A percentile compares a stretch with the other conserved stretches of the same genome.
Evolutionary conservation across 1,140 invertebrate species (phyloP).

Genomic region (Drosophila albomicans): DNA sequence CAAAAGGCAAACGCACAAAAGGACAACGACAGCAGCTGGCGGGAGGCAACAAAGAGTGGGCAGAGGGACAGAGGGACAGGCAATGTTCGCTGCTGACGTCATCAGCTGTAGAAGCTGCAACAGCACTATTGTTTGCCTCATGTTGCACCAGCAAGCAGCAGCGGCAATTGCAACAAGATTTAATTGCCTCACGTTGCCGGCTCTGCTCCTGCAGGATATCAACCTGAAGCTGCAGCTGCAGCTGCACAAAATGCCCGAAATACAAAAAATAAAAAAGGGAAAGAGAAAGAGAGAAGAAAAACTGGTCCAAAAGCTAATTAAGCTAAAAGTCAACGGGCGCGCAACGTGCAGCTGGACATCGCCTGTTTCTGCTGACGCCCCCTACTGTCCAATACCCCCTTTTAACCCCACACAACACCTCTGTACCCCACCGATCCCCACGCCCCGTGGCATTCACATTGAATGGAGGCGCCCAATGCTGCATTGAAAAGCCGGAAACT

Average conservation of each 20-base stretch:
- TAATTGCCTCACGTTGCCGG: conserved; percentile 67
- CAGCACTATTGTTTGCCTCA: conserved; percentile 56
- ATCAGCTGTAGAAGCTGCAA: conserved; percentile 4
- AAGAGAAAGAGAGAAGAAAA: not conserved
- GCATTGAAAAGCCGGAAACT: conserved; percentile 56
- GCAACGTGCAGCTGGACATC: conserved; percentile 31
- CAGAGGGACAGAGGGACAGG: not conserved
- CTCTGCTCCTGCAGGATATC: conserved; percentile 23
- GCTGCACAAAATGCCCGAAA: conserved; percentile 31
- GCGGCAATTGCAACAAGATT: conserved; percentile 46
- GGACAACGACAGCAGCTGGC: conserved; percentile 39
- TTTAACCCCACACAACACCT: not conserved
- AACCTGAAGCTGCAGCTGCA: conserved; percentile 17
- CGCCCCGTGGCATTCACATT: not conserved
- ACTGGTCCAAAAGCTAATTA: conserved; percentile 76
- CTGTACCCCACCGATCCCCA: not conserved
- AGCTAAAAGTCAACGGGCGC: conserved; percentile 75
- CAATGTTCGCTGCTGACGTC: conserved; percentile 22
- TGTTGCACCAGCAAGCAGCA: conserved; percentile 44
- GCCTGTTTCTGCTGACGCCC: not conserved
- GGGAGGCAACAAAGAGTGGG: not conserved
- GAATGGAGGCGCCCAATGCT: conserved; percentile 3
- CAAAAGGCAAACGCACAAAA: conserved; percentile 68
- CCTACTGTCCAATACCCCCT: conserved; percentile 1
- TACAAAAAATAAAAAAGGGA: conserved; percentile 2